Conservation (phyloP, 2,113 vertebrate genomes). For the Procapra przewalskii region DNA sequence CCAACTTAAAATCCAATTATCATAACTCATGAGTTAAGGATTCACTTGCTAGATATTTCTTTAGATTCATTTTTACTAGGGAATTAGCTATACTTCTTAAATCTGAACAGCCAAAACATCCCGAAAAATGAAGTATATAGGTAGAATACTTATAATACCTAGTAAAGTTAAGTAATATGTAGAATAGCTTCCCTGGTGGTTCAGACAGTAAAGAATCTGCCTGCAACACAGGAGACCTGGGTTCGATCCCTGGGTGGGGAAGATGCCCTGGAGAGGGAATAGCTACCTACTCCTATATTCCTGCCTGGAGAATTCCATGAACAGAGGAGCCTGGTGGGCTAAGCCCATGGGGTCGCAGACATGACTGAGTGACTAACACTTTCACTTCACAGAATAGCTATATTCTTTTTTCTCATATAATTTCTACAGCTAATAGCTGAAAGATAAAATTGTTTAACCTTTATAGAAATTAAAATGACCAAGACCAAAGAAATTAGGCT, state of each 20-base stretch:
- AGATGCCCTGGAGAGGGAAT: neutral
- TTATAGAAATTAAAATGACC: neutral
- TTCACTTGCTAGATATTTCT: neutral
- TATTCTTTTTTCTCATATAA: neutral
- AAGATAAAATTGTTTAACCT: neutral
- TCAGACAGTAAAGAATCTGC: neutral
- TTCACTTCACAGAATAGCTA: neutral
- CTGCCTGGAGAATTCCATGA: neutral
- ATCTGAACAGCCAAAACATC: neutral
- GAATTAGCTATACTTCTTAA: neutral
- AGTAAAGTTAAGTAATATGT: neutral
- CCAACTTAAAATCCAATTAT: conserved; percentile 52
- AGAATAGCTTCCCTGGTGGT: neutral
- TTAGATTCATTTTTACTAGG: neutral
- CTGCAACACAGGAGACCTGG: neutral
- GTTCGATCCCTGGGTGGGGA: neutral
- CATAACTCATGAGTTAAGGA: conserved; percentile 42
- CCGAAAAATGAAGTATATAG: neutral
- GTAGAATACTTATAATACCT: neutral
- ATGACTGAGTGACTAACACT: neutral
- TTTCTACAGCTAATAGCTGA: neutral
- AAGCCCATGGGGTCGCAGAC: neutral
- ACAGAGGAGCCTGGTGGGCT: neutral
- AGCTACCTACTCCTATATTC: neutral
- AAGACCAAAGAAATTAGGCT: neutral